Base-by-base conservation (phyloP, 2,113 vertebrate species). In the Pseudopipra pipra region DNA sequence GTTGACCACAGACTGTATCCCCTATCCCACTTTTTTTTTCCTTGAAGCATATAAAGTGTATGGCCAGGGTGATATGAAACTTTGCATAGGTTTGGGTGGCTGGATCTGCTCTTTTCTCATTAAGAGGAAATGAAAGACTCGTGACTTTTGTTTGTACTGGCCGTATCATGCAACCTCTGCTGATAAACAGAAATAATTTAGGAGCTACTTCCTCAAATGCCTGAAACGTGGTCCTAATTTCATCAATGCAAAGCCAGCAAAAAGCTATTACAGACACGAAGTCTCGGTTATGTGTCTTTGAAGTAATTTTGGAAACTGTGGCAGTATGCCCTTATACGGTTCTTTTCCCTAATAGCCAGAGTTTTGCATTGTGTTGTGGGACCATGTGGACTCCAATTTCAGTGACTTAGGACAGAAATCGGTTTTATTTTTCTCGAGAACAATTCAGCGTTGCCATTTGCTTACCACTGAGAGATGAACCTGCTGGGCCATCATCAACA, bases 121-220 rank as follows among this genome's bases (percentile, higher is more conserved):
- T 56, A 82, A 77, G 80, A 91, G 59, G 82, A 90, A 95, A 93
- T 52, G 78, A 91, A 86, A 94, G 75, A 46, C 90, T 86, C 49
- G 49, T 93, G 87, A 86, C 84, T 95, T 91, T 67, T 88, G 75
- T 81, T 95, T 80, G 65, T 87, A 52, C 85, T 65, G 81, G 65
- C 58, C 63, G 0, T 94, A 95, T 93, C 28, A 13, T 30, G 84
- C 83, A 90, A 94, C 71, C 52, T 85, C 77, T 72, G 7, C 90
- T 16, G 82, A 86, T 79, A 62, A 95, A 85, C 89, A 88, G 56
- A 94, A 87, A 68, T 94, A 31, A 93, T 90, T 88, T 61, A 90
- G 85, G 86, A 61, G 72, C 56, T 79, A 87, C 92, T 97, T 72
- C 96, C 89, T 96, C 83, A 90, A 94, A 93, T 23, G 82, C 66